Base-by-base conservation (phyloP, 2,113 vertebrate genomes). In the Morone chrysops region DNA sequence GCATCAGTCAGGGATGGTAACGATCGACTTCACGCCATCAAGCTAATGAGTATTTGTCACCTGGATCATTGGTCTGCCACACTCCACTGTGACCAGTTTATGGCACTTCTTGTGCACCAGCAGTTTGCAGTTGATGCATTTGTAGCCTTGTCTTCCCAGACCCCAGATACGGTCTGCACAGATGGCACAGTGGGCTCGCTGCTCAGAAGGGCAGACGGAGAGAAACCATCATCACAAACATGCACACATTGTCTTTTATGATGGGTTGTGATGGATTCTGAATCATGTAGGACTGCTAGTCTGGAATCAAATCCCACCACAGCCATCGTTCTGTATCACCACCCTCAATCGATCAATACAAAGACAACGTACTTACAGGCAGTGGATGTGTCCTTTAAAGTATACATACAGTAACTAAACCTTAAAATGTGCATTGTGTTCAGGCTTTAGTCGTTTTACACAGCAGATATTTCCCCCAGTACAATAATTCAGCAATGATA, bases 61-160 rank as follows among this genome's bases (percentile, higher is more conserved):
- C 90, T 92, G 92, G 36, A 92, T 92, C 79, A 95, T 92, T 36
- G 96, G 97, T 47, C 97, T 92, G 57, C 97, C 98, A 63, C 98
- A 99, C 81, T 99, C 98, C 74, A 93, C 85, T 3, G 86, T 98
- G 78, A 98, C 98, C 72, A 99, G 95, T 87, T 99, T 99, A 92
- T 99, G 98, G 92, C 98, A 99, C 91, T 99, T 99, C 94, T 99
- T 99, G 92, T 99, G 98, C 62, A 99, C 98, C 41, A 99, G 95
- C 75, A 99, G 97, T 90, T 99, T 99, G 93, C 98, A 99, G 86
- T 98, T 99, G 95, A 99, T 99, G 90, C 98, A 99, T 85, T 99
- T 99, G 90, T 99, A 99, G 8, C 98, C 98, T 86, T 99, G 98
- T 78, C 98, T 96, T 40, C 98, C 98, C 68, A 99, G 95, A 69